Percentiles rank a stretch among this genome's conserved stretches.
These are phyloP conservation scores for Neria commutata DNA, from an alignment of 2,888 invertebrate species.

Conservation along the genomic window DNA sequence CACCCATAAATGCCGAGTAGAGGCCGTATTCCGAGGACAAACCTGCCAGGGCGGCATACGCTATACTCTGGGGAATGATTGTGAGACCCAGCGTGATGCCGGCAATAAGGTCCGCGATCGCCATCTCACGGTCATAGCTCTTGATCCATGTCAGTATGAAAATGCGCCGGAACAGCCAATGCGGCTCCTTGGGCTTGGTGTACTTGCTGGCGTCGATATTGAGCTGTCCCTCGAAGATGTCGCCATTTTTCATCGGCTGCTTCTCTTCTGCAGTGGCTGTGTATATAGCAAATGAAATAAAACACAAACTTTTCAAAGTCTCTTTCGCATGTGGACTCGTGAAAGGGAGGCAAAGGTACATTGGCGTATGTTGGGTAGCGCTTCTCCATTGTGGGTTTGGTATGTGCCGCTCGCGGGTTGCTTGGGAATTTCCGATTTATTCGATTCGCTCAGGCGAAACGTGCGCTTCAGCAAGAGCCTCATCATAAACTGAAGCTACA, in stretches of 20 bases:
- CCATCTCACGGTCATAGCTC: constrained; percentile 71
- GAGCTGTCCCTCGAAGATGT: constrained; percentile 28
- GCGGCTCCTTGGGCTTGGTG: constrained; percentile 39
- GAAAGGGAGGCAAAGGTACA: too few species aligned
- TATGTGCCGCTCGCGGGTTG: too few species aligned
- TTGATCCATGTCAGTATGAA: constrained; percentile 72
- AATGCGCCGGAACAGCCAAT: constrained; percentile 59
- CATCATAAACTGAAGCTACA: constrained; percentile 43
- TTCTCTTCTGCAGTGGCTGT: constrained; percentile 40
- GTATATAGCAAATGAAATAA: background rate
- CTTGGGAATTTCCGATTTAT: too few species aligned
- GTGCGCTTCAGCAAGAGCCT: constrained; percentile 47
- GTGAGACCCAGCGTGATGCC: constrained; percentile 89
- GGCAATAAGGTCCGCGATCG: constrained; percentile 82
- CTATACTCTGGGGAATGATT: constrained; percentile 91
- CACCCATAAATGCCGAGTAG: constrained; percentile 87
- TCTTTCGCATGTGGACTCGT: too few species aligned
- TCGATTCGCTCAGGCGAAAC: constrained; percentile 29
- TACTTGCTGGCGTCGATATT: constrained; percentile 43
- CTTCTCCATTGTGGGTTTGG: too few species aligned
- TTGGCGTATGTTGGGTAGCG: too few species aligned
- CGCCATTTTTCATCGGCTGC: constrained; percentile 39
- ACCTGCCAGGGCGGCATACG: constrained; percentile 85
- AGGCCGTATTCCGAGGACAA: constrained; percentile 89
- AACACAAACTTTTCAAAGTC: too few species aligned